Evolutionary conservation across 1,140 invertebrate species (phyloP).

Genomic region (Physella acuta): DNA sequence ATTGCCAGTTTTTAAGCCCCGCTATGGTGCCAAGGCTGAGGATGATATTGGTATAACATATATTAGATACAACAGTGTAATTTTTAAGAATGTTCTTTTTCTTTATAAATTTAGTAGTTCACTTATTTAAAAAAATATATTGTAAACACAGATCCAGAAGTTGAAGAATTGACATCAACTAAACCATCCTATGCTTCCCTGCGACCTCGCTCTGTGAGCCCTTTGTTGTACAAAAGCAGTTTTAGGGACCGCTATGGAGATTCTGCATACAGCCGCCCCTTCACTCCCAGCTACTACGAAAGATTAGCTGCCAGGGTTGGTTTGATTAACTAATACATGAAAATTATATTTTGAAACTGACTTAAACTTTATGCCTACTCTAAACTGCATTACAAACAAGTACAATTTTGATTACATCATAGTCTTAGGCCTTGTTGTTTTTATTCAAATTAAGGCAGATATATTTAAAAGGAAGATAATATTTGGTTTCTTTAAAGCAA

Average conservation of each 20-base stretch:
- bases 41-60: conserved; percentile 25
- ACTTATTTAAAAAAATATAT: not conserved
- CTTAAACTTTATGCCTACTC: too few relatives aligned
- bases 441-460: not conserved
- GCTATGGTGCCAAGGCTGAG: conserved; percentile 14
- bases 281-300: conserved; percentile 23
- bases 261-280: not conserved
- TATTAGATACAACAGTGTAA: not conserved
- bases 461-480: not conserved
- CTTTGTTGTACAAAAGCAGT: conserved; percentile 32
- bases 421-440: too few relatives aligned
- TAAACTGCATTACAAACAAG: too few relatives aligned
- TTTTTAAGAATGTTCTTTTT: not conserved
- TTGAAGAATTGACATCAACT: conserved; percentile 35
- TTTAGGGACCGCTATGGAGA: conserved; percentile 29
- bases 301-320: conserved; percentile 17
- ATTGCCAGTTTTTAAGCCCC: conserved; percentile 26
- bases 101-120: not conserved
- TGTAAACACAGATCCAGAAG: conserved; percentile 33
- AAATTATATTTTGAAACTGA: too few relatives aligned
- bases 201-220: conserved; percentile 39
- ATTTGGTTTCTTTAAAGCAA: not conserved
- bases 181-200: conserved; percentile 10
- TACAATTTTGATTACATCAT: too few relatives aligned
- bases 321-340: too few relatives aligned